phyloP scores from a whole-genome alignment of 1,140 invertebrate genomes.

The Brachionus angularis region DNA sequence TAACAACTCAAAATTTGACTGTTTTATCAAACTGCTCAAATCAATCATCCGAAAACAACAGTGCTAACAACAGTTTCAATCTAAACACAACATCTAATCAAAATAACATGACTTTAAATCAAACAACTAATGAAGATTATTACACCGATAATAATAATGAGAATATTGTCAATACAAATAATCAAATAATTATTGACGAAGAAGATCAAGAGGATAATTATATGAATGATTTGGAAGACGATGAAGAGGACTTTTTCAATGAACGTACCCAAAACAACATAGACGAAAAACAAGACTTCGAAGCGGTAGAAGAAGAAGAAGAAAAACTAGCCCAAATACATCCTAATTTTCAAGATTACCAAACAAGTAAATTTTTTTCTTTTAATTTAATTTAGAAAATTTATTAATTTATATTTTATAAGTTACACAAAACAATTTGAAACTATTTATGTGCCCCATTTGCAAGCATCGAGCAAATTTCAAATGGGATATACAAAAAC shows the following conservation, averaged over 20 bases:
- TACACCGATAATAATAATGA: background rate
- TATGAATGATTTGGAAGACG: background rate
- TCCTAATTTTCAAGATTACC: background rate
- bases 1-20: slow-evolving; percentile 6
- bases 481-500: slow-evolving; percentile 58
- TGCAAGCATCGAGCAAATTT: slow-evolving; percentile 54
- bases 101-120: too few species aligned
- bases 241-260: slow-evolving; percentile 38
- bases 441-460: slow-evolving; percentile 54
- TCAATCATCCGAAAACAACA: slow-evolving; percentile 32
- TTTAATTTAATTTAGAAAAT: slow-evolving; percentile 53
- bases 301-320: background rate
- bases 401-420: slow-evolving; percentile 53
- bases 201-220: background rate
- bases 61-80: slow-evolving; percentile 32
- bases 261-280: background rate
- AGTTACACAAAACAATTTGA: slow-evolving; percentile 53
- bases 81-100: too few species aligned
- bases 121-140: too few species aligned
- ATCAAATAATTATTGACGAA: background rate
- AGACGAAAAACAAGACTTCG: background rate
- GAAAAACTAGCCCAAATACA: background rate
- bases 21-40: background rate
- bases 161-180: too few species aligned
- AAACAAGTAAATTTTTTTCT: slow-evolving; percentile 51